phyloP scores from a whole-genome alignment of 2,797 vertebrate genomes.

The Gymnopithys bicolor region DNA sequence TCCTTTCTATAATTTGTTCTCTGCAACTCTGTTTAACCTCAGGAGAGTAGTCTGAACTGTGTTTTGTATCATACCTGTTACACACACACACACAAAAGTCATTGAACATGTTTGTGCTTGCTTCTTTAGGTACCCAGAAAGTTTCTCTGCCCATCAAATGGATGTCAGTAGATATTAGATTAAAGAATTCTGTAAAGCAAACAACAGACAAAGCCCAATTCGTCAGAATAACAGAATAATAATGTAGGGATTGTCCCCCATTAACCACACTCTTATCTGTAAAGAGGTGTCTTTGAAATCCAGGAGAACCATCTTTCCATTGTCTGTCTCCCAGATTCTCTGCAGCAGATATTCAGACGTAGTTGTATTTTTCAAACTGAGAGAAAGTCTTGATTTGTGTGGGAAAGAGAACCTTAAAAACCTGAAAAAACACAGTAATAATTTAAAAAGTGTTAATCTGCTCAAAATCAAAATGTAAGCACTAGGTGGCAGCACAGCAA shows the following conservation, averaged over 20 bases:
- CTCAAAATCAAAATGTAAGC: background rate
- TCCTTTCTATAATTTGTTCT: background rate
- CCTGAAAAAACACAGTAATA: background rate
- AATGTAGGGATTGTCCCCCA: too few relatives aligned
- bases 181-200: background rate
- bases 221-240: background rate
- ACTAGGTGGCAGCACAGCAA: slow-evolving; percentile 73
- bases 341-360: background rate
- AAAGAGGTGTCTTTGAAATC: background rate
- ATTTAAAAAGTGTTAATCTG: background rate
- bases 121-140: background rate
- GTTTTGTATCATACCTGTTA: background rate
- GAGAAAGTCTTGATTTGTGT: background rate
- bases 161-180: background rate
- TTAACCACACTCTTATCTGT: background rate
- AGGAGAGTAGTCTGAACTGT: background rate
- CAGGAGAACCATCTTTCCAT: background rate
- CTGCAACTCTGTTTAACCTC: background rate
- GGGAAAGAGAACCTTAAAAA: background rate
- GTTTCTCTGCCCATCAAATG: background rate
- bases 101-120: background rate
- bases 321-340: background rate
- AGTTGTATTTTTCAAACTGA: background rate
- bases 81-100: background rate
- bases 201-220: fast-evolving